Evolutionary conservation across 1,140 invertebrate genomes (phyloP).

Genomic region (Leucophenga varia): DNA sequence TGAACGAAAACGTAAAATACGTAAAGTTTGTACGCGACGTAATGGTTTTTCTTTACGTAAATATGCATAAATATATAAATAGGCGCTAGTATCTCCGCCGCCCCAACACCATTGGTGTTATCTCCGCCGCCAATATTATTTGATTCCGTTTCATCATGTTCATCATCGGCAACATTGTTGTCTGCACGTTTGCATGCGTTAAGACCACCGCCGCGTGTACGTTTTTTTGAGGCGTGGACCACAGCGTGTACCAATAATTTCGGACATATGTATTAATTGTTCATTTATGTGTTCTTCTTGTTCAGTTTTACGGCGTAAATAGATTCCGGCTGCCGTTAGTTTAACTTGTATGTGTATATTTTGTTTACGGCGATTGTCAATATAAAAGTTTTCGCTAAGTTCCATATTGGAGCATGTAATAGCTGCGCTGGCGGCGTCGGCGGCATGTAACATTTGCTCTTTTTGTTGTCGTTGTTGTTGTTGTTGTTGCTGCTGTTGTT

Average conservation of each 20-base stretch:
- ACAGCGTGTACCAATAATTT: constrained; percentile 79
- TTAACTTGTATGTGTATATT: constrained; percentile 77
- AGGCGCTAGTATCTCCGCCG: constrained; percentile 69
- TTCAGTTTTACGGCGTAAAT: constrained; percentile 66
- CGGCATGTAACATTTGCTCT: no score
- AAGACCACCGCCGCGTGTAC: constrained; percentile 60
- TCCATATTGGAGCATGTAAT: no score
- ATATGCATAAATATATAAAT: constrained; percentile 85
- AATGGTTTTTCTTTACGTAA: constrained; percentile 69
- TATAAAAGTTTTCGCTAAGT: constrained; percentile 83
- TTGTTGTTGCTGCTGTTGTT: no score
- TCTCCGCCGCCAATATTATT: constrained; percentile 59
- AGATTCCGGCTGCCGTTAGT: constrained; percentile 71
- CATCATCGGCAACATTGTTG: constrained; percentile 48
- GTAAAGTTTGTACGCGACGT: constrained; percentile 70
- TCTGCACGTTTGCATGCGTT: constrained; percentile 64
- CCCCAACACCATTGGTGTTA: no score
- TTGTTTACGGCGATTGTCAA: constrained; percentile 69
- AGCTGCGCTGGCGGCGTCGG: no score
- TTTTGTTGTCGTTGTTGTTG: no score
- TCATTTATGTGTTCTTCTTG: constrained; percentile 65
- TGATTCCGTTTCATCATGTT: no score
- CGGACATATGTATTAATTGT: constrained; percentile 70
- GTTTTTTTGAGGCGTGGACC: constrained; percentile 71
- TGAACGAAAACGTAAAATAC: constrained; percentile 77